phyloP scores from a whole-genome alignment of 2,888 invertebrate genomes.

The Sarcophaga subvicina region DNA sequence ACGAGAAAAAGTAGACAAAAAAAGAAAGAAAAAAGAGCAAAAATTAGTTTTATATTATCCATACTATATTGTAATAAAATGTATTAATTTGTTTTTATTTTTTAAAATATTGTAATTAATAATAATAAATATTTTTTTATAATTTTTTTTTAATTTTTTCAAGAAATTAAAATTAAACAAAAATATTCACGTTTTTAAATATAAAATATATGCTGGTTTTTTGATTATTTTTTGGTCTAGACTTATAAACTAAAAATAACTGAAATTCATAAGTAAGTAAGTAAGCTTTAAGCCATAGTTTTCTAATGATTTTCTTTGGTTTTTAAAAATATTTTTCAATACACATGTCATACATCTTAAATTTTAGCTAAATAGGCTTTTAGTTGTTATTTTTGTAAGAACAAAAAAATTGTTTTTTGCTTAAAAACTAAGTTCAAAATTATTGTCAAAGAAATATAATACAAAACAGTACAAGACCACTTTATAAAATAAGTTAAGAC shows the following conservation, averaged over 20 bases:
- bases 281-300: constrained; percentile 50
- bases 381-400: too few relatives aligned
- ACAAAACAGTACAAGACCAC: too few relatives aligned
- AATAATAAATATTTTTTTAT: constrained; percentile 15
- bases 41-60: constrained; percentile 75
- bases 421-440: constrained; percentile 24
- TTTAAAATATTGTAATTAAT: constrained; percentile 27
- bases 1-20: constrained; percentile 75
- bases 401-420: background rate
- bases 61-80: constrained; percentile 45
- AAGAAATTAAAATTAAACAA: constrained; percentile 43
- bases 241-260: constrained; percentile 27
- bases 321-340: background rate
- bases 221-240: background rate
- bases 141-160: constrained; percentile 9
- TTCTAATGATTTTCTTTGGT: background rate
- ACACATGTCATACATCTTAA: background rate
- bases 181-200: background rate
- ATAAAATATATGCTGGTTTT: background rate
- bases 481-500: too few relatives aligned
- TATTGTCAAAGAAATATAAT: too few relatives aligned
- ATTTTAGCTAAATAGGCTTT: background rate
- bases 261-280: constrained; percentile 23
- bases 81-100: constrained; percentile 20
- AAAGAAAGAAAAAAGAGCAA: constrained; percentile 78